Evolutionary conservation across 2,888 invertebrate genomes (phyloP), one percentile per base, ranked within the genome.

Genomic region (Theodoxus fluviatilis): DNA sequence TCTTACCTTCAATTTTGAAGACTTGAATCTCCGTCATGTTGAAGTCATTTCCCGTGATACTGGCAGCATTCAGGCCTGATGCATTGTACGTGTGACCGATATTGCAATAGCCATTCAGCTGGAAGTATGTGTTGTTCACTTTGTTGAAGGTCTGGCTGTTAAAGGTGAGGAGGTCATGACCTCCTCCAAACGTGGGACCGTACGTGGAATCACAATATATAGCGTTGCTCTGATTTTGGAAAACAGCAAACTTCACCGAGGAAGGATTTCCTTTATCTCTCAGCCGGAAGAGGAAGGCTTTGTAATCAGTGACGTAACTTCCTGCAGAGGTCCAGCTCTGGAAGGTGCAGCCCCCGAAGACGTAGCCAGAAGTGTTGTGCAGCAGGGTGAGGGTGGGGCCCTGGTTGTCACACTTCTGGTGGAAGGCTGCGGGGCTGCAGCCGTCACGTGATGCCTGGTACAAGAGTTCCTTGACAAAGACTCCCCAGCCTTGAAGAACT

Each of bases 341-440:
- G 25, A 66, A 65, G 2, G 76, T 73, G 55, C 71, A 78, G 0
- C 76, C 79, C 1, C 78, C 79, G 67, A 70, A 79, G 9, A 78
- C 70, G 31, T 71, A 74, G 22, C 71, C 72, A 12, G 71, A 33
- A 0, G 73, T 74, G 68, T 79, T 75, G 47, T 75, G 78, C 7
- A 76, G 15, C 1, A 78, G 73, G 1, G 75, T 75, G 0, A 79
- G 74, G 3, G 77, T 78, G 0, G 78, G 74, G 0, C 78, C 78
- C 68, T 78, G 67, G 57, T 75, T 73, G 74, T 79, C 69, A 64
- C 79, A 79, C 31, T 69, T 68, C 52, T 71, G 61, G 55, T 79
- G 79, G 70, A 79, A 79, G 7, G 71, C 71, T 12, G 57, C n/a
- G 9, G 76, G 63, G 7, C 55, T 35, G 49, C 75, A 74, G 0